Evolutionary conservation across 1,140 invertebrate species (phyloP).

Genomic region (Dreissena polymorpha): DNA sequence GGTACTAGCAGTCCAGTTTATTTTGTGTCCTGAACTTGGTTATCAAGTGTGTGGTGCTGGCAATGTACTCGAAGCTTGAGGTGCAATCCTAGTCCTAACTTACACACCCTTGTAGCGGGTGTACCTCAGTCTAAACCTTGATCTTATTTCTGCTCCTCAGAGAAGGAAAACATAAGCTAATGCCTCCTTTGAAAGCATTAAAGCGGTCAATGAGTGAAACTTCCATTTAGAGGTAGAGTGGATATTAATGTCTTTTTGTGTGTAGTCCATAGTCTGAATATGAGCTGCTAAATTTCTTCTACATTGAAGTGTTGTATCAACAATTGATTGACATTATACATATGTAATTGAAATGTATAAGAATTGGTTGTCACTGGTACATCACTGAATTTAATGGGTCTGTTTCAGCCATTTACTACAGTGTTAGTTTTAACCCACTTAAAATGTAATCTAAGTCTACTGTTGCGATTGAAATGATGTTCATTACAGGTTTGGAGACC

Average conservation of each 20-base stretch:
- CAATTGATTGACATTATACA: no score
- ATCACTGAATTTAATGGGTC: no score
- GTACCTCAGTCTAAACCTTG: not conserved
- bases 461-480: no score
- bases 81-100: not conserved
- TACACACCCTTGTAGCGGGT: slow-evolving; percentile 51
- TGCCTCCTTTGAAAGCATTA: slow-evolving; percentile 41
- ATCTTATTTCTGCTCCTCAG: slow-evolving; percentile 40
- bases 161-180: slow-evolving; percentile 46
- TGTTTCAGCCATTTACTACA: no score
- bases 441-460: no score
- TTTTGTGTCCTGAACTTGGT: no score
- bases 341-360: no score
- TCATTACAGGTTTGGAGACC: slow-evolving; percentile 25
- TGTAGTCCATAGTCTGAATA: not conserved
- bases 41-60: not conserved
- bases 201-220: slow-evolving; percentile 51
- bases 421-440: no score
- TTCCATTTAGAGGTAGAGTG: slow-evolving; percentile 42
- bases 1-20: no score
- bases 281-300: no score
- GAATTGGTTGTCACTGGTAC: no score
- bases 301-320: no score
- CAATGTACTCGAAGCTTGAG: slow-evolving; percentile 3
- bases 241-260: not conserved